These are phyloP conservation scores for Philypnodon macrostomus DNA, from an alignment of 2,797 vertebrate genomes.

Conservation along the genomic window DNA sequence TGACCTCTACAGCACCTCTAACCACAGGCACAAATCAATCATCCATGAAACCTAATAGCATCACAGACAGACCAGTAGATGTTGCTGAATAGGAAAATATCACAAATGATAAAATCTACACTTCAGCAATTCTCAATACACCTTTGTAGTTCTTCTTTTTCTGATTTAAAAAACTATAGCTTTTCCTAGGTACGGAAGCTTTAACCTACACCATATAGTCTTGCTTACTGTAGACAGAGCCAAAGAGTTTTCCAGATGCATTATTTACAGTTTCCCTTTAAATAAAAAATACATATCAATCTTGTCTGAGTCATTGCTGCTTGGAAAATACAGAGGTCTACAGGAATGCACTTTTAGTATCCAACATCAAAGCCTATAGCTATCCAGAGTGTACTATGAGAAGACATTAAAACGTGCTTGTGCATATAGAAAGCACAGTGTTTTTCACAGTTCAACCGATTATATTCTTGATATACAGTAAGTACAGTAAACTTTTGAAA, in stretches of 20 bases:
- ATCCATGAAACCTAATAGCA: conserved; percentile 38
- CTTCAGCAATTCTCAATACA: not conserved
- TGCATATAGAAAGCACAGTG: too few relatives aligned
- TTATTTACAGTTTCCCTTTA: conserved; percentile 59
- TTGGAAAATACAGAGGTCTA: conserved; percentile 14
- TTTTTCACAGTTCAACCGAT: too few relatives aligned
- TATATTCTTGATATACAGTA: too few relatives aligned
- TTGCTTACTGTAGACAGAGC: conserved; percentile 16
- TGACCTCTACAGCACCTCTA: conserved; percentile 56
- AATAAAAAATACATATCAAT: conserved; percentile 36
- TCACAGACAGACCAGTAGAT: conserved; percentile 6
- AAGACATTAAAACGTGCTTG: too few relatives aligned
- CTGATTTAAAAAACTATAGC: too few relatives aligned
- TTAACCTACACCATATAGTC: conserved; percentile 20
- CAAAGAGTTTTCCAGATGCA: conserved; percentile 46
- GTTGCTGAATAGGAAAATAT: not conserved
- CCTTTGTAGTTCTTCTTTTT: not conserved
- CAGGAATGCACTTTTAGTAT: too few relatives aligned
- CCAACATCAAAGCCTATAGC: too few relatives aligned
- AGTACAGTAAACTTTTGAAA: too few relatives aligned
- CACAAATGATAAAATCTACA: not conserved
- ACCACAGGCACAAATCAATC: conserved; percentile 62
- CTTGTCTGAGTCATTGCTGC: conserved; percentile 19
- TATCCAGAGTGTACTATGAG: too few relatives aligned
- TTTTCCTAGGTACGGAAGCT: conserved; percentile 21